Conservation (phyloP, 2,113 vertebrate genomes). For the Tinamus guttatus region DNA sequence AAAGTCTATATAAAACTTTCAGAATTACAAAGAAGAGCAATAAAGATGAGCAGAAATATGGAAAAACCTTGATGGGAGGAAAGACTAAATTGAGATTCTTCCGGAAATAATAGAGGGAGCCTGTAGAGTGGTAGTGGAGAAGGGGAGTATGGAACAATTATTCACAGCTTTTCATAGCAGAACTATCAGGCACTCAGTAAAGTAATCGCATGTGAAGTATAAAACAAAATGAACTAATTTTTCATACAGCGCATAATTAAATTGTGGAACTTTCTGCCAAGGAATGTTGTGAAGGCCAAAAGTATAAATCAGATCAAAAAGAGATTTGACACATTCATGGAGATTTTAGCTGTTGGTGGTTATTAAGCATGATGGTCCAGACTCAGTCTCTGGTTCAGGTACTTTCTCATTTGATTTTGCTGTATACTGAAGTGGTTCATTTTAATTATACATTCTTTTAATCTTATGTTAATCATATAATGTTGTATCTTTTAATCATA, state of each 20-base stretch:
- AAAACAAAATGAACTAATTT: slow-evolving; percentile 59
- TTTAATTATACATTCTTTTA: neutral
- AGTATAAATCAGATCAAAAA: slow-evolving; percentile 60
- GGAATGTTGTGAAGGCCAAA: slow-evolving; percentile 45
- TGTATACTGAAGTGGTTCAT: neutral
- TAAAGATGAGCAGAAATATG: neutral
- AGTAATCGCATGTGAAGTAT: slow-evolving; percentile 51
- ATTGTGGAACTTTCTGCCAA: slow-evolving; percentile 40
- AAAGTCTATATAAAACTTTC: neutral
- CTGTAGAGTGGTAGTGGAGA: neutral
- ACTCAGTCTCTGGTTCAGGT: neutral
- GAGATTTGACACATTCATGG: slow-evolving; percentile 11
- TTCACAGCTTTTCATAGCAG: neutral
- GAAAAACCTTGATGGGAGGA: neutral
- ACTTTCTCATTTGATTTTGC: neutral
- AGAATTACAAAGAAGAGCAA: neutral
- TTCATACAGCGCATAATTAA: slow-evolving; percentile 53
- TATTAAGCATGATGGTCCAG: neutral
- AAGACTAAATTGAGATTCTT: neutral
- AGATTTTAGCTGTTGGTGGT: slow-evolving; percentile 29
- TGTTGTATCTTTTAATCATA: neutral
- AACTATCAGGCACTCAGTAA: slow-evolving; percentile 12
- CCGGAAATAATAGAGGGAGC: neutral
- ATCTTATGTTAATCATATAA: neutral
- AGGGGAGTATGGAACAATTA: neutral